These are phyloP conservation scores for Polietes domitor DNA, from an alignment of 2,888 invertebrate species.

Conservation along the genomic window DNA sequence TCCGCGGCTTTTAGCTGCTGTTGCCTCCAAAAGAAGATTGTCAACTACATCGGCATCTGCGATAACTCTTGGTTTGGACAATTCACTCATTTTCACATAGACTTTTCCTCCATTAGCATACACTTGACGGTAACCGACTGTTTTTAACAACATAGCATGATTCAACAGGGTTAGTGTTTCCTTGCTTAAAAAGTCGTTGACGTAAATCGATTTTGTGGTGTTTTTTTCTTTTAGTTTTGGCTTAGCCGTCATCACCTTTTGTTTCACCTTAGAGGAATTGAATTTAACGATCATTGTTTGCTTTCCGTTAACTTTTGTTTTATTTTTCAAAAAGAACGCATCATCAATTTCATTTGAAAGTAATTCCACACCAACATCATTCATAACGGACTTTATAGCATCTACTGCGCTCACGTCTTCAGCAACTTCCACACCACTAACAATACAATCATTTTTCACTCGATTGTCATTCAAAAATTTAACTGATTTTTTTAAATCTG, in stretches of 20 bases:
- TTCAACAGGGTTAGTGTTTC: slow-evolving; percentile 17
- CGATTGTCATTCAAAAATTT: slow-evolving; percentile 21
- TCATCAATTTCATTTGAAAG: slow-evolving; percentile 10
- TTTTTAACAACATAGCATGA: slow-evolving; percentile 18
- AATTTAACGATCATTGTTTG: slow-evolving; percentile 11
- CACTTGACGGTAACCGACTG: background rate
- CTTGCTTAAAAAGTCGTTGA: slow-evolving; percentile 29
- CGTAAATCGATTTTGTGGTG: background rate
- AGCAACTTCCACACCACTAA: background rate
- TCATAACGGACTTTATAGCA: background rate
- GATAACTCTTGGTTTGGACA: slow-evolving; percentile 15
- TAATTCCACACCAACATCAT: slow-evolving; percentile 4
- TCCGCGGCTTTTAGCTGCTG: background rate
- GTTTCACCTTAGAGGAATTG: background rate
- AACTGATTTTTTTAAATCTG: background rate
- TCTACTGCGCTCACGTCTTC: background rate
- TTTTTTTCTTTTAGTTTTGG: slow-evolving; percentile 4
- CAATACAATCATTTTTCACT: slow-evolving; percentile 7
- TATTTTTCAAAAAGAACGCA: slow-evolving; percentile 14
- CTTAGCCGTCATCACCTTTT: background rate
- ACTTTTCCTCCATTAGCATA: slow-evolving; percentile 6
- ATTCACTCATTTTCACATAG: background rate
- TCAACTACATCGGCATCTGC: background rate
- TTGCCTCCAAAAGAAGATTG: background rate
- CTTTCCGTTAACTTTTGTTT: background rate